Evolutionary conservation across 2,888 invertebrate genomes (phyloP).

Genomic region (Tetragonisca angustula): DNA sequence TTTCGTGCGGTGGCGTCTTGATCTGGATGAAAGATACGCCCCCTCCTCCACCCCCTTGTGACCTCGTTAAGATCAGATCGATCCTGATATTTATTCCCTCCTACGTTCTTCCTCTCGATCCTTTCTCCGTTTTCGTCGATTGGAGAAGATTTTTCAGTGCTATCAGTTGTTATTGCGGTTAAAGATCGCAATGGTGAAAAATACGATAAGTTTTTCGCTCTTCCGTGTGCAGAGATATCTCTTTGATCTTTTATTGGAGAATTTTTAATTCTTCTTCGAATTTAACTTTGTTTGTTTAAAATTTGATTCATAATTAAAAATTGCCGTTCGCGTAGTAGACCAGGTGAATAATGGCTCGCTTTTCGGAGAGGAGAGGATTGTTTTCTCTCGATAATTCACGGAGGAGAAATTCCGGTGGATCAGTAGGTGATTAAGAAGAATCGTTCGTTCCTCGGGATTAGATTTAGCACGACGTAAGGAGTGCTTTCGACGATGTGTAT

Average conservation of each 20-base stretch:
- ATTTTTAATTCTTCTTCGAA: too few species aligned
- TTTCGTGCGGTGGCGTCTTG: conserved; percentile 25
- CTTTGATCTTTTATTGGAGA: too few species aligned
- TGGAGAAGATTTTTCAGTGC: too few species aligned
- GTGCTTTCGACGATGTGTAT: background rate
- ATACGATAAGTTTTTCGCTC: background rate
- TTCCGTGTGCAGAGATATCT: background rate
- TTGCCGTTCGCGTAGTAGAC: too few species aligned
- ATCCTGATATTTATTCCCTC: conserved; percentile 13
- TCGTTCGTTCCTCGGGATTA: background rate
- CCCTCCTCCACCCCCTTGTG: background rate
- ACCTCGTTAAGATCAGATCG: conserved; percentile 36
- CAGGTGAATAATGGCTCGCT: too few species aligned
- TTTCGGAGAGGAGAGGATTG: background rate
- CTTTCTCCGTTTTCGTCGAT: background rate
- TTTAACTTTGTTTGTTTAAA: too few species aligned
- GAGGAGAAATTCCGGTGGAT: background rate
- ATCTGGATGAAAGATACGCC: conserved; percentile 33
- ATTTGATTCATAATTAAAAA: too few species aligned
- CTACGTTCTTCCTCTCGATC: background rate
- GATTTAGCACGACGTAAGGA: background rate
- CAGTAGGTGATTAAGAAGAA: background rate
- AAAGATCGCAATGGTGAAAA: background rate
- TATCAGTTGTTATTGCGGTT: background rate
- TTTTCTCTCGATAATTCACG: background rate